Percentiles rank a stretch among this genome's conserved stretches.
phyloP scores from a whole-genome alignment of 2,888 invertebrate species.

The Bursaphelenchus okinawaensis region DNA sequence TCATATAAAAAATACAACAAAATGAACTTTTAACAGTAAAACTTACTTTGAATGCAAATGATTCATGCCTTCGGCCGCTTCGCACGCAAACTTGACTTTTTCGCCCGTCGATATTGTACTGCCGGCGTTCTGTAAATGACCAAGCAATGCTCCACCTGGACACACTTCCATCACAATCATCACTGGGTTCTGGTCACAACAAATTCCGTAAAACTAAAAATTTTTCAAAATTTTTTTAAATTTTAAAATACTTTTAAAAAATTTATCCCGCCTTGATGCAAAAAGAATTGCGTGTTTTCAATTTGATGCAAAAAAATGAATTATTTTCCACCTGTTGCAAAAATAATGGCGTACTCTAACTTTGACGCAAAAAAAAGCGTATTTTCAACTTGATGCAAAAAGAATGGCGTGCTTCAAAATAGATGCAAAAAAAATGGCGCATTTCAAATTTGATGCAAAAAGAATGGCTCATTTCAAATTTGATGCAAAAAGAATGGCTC shows the following conservation, averaged over 20 bases:
- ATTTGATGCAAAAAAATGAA: too few species aligned
- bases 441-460: too few species aligned
- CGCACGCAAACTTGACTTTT: slow-evolving; percentile 14
- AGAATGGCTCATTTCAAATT: too few species aligned
- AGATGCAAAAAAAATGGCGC: too few species aligned
- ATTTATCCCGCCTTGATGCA: not conserved
- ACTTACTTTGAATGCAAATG: slow-evolving; percentile 71
- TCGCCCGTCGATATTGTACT: slow-evolving; percentile 12
- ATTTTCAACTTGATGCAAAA: too few species aligned
- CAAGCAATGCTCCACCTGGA: slow-evolving; percentile 33
- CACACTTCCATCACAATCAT: slow-evolving; percentile 99
- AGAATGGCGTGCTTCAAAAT: too few species aligned
- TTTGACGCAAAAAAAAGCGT: too few species aligned
- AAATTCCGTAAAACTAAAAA: slow-evolving; percentile 79
- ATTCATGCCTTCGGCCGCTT: slow-evolving; percentile 77
- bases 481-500: too few species aligned
- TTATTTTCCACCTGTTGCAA: too few species aligned
- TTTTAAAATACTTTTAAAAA: not conserved
- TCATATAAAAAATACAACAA: too few species aligned
- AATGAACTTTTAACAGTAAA: too few species aligned
- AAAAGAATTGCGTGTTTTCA: not conserved
- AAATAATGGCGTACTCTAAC: too few species aligned
- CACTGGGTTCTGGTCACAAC: slow-evolving; percentile 92
- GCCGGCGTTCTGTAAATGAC: slow-evolving; percentile 24
- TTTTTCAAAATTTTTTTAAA: slow-evolving; percentile 14